Conservation (phyloP, 2,797 vertebrate genomes). For the Xerus rutilus region DNA sequence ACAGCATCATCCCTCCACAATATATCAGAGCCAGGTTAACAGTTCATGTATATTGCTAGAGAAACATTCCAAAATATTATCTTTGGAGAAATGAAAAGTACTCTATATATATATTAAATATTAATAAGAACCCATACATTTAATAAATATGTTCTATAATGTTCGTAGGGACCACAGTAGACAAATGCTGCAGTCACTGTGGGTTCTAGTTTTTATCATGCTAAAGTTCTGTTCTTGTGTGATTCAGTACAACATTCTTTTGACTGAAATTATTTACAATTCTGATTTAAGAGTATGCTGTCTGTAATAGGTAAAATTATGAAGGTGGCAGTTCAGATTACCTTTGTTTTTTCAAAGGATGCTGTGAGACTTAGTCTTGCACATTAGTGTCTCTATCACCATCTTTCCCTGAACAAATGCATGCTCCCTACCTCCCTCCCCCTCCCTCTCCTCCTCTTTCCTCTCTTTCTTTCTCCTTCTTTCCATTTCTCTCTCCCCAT, state of each 20-base stretch:
- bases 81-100: neutral
- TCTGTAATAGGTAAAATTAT: constrained; percentile 2
- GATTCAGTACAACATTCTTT: constrained; percentile 1
- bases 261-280: neutral
- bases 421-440: no score
- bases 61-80: neutral
- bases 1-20: neutral
- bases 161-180: neutral
- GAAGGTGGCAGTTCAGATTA: neutral
- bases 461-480: neutral
- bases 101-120: neutral
- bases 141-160: neutral
- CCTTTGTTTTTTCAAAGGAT: neutral
- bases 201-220: neutral
- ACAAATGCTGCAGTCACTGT: neutral
- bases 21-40: neutral
- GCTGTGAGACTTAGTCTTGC: neutral
- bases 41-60: neutral
- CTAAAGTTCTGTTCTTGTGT: neutral
- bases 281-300: neutral
- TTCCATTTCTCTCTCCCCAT: neutral
- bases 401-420: neutral
- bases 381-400: neutral
- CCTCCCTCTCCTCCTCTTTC: neutral
- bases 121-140: neutral